These are phyloP conservation scores for Tetramorium bicarinatum DNA, from an alignment of 2,888 invertebrate species.

Conservation along the genomic window DNA sequence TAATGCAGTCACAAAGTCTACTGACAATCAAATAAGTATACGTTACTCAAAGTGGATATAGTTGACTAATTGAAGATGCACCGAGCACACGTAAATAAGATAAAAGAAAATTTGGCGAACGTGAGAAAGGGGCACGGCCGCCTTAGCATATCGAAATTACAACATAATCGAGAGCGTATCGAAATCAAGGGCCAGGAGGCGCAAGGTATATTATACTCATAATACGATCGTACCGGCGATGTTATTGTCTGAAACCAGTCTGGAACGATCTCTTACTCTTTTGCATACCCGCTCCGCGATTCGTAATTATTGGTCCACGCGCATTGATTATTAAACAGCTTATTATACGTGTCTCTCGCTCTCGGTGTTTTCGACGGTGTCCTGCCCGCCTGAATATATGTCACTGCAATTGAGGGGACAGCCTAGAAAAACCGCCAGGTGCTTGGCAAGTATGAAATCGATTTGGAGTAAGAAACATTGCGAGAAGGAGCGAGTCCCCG, in stretches of 20 bases:
- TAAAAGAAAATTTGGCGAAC: conserved; percentile 76
- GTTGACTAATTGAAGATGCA: conserved; percentile 43
- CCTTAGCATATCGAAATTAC: conserved; percentile 85
- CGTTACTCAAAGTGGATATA: not conserved
- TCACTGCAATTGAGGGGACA: conserved; percentile 38
- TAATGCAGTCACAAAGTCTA: not conserved
- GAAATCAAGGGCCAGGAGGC: conserved; percentile 74
- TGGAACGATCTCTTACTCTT: conserved; percentile 78
- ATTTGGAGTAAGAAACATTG: conserved; percentile 15
- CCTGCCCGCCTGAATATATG: conserved; percentile 47
- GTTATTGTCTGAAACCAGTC: conserved; percentile 86
- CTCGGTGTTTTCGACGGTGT: conserved; percentile 63
- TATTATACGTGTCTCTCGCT: conserved; percentile 77
- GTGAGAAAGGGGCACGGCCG: conserved; percentile 79
- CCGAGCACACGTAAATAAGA: conserved; percentile 51
- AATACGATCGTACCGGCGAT: conserved; percentile 75
- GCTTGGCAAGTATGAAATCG: conserved; percentile 12
- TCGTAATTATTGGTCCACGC: conserved; percentile 84
- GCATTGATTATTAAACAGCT: conserved; percentile 86
- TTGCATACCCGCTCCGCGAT: conserved; percentile 84
- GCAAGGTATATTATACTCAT: conserved; percentile 69
- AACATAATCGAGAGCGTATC: conserved; percentile 85
- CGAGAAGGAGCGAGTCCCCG: not conserved
- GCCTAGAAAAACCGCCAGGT: conserved; percentile 49
- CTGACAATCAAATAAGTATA: not conserved